Evolutionary conservation across 2,888 invertebrate genomes (phyloP).

Genomic region (Keiferia lycopersicella): DNA sequence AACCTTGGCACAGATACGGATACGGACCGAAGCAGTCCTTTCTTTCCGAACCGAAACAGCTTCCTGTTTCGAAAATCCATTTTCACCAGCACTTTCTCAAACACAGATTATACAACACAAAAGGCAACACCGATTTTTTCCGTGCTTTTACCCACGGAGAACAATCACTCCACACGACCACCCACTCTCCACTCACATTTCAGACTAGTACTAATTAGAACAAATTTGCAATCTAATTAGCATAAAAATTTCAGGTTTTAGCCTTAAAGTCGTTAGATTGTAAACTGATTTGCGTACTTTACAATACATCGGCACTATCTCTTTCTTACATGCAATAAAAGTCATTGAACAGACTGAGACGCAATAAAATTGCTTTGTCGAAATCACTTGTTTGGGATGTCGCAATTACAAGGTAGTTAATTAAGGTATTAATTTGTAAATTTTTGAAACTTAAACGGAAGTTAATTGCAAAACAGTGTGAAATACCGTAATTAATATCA

Average conservation of each 20-base stretch:
- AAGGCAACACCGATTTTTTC: background rate
- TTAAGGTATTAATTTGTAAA: conserved; percentile 44
- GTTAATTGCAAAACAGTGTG: conserved; percentile 15
- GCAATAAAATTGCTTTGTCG: conserved; percentile 49
- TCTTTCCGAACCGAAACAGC: conserved; percentile 57
- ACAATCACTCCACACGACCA: conserved; percentile 61
- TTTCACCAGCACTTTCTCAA: conserved; percentile 39
- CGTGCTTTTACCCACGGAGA: conserved; percentile 31
- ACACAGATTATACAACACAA: conserved; percentile 28
- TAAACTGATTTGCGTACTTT: conserved; percentile 42
- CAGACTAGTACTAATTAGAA: conserved; percentile 71
- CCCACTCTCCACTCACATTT: conserved; percentile 60
- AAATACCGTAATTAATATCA: background rate
- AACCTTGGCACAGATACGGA: conserved; percentile 74
- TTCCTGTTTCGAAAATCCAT: conserved; percentile 72
- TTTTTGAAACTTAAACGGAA: conserved; percentile 23
- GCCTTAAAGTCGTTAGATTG: conserved; percentile 60
- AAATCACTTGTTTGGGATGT: conserved; percentile 49
- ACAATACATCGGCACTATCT: conserved; percentile 54
- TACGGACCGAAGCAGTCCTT: conserved; percentile 59
- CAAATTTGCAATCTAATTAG: conserved; percentile 72
- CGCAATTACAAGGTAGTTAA: conserved; percentile 54
- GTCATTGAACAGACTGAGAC: conserved; percentile 52
- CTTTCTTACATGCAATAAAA: conserved; percentile 52
- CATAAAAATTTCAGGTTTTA: conserved; percentile 79